Evolutionary conservation across 2,797 vertebrate genomes (phyloP).

Genomic region (Lophius americanus): DNA sequence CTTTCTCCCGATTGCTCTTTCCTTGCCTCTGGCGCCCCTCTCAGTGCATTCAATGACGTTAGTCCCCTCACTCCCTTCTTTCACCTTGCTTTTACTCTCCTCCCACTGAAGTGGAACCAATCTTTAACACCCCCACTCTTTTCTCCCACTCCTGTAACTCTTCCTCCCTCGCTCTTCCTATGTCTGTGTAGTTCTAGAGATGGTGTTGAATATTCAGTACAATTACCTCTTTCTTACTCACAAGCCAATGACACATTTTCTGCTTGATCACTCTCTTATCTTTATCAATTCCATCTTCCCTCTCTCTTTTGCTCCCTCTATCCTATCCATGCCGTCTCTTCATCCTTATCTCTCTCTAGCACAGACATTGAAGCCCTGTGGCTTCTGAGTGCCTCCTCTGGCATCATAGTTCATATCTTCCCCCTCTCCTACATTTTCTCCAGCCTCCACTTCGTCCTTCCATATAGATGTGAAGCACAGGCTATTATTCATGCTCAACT

Average conservation of each 20-base stretch:
- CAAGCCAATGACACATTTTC: conserved; percentile 51
- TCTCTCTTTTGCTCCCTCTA: conserved; percentile 9
- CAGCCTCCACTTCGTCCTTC: conserved; percentile 16
- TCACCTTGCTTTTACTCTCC: conserved; percentile 70
- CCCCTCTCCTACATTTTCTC: conserved; percentile 3
- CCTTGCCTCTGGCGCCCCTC: conserved; percentile 67
- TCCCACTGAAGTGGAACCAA: conserved; percentile 66
- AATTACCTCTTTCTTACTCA: conserved; percentile 32
- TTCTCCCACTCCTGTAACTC: conserved; percentile 20
- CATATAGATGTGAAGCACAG: conserved; percentile 24
- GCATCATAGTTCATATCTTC: conserved; percentile 28
- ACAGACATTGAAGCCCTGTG: conserved; percentile 46
- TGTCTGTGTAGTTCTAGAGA: conserved; percentile 49
- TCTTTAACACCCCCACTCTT: conserved; percentile 11
- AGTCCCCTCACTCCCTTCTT: conserved; percentile 65
- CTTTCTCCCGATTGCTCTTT: conserved; percentile 56
- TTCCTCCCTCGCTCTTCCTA: conserved; percentile 19
- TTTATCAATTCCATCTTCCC: conserved; percentile 15
- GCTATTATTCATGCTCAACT: conserved; percentile 33
- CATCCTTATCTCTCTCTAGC: conserved; percentile 41
- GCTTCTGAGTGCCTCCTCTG: conserved; percentile 39
- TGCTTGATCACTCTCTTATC: conserved; percentile 45
- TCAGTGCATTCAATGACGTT: conserved; percentile 63
- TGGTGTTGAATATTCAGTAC: conserved; percentile 45
- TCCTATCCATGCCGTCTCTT: conserved; percentile 8